Percentiles rank a stretch among this genome's conserved stretches.
These are phyloP conservation scores for Corticium candelabrum DNA, from an alignment of 37 sponge, comb jelly and placozoan genomes.

Conservation along the genomic window DNA sequence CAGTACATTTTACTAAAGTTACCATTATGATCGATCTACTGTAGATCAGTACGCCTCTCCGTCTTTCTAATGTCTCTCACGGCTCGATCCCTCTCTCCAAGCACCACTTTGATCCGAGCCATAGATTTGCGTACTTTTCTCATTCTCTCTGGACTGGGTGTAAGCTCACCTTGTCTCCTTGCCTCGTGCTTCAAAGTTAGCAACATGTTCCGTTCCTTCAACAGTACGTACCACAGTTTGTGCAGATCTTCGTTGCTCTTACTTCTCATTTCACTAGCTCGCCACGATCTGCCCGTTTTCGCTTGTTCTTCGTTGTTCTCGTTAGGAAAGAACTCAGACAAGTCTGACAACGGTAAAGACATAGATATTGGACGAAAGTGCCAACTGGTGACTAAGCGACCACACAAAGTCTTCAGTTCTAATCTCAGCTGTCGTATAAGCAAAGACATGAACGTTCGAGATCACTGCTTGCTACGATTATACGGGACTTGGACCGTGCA, in stretches of 20 bases:
- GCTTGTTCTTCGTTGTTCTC: conserved; percentile 21
- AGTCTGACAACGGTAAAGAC: conserved; percentile 15
- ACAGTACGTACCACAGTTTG: conserved; percentile 35
- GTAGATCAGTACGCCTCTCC: too few species aligned
- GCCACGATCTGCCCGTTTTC: conserved; percentile 13
- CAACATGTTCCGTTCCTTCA: conserved; percentile 33
- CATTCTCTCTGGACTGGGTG: conserved; percentile 51
- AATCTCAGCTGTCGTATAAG: too few species aligned
- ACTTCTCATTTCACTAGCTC: conserved; percentile 6
- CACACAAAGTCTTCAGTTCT: too few species aligned
- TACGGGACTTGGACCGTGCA: too few species aligned
- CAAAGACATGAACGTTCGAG: too few species aligned
- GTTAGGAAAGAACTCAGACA: conserved; percentile 76
- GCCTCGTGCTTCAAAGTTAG: conserved; percentile 21
- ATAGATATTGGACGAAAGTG: neutral
- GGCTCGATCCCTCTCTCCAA: conserved; percentile 46
- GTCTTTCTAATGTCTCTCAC: too few species aligned
- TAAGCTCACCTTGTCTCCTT: neutral
- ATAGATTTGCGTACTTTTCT: conserved; percentile 63
- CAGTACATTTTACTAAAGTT: too few species aligned
- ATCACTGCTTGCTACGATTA: too few species aligned
- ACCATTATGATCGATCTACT: too few species aligned
- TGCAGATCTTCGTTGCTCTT: conserved; percentile 31
- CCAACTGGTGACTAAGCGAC: neutral
- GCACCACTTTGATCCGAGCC: conserved; percentile 53